Evolutionary conservation across 1,140 invertebrate species (phyloP), one percentile per base, ranked within the genome.

Genomic region (Stegodyphus dumicola): DNA sequence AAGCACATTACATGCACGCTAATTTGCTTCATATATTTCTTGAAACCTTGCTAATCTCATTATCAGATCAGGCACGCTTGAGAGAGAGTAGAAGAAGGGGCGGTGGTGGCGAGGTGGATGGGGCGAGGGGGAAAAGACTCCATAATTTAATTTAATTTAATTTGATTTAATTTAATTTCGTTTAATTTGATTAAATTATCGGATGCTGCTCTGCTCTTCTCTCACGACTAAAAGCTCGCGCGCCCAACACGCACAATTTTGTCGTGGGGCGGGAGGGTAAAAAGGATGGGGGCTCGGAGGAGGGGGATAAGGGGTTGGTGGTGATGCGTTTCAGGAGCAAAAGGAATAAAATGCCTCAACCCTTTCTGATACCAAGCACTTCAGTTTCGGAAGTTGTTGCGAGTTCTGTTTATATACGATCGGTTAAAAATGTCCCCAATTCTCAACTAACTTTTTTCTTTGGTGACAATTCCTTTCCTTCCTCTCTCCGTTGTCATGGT

Each of bases 11-110:
- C 84, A 77, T 86, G 67, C 84, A 86, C 84, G 84, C 84, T 86
- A 86, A 86, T 86, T 86, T 86, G 84, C 84, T 86, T 86, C 84
- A 86, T 86, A 86, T 86, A 86, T 86, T 86, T 86, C 84, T 86
- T 86, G 84, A 86, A 86, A 86, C 75, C 84, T 74, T 73, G 76
- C 84, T 86, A 86, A 86, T 86, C 84, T 86, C 84, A 86, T 86
- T 86, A 86, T 71, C 75, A 78, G 84, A 86, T 86, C 84, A 86
- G 66, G 75, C 54, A 78, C 84, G 79, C 79, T 74, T 66, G 54
- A 85, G 81, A 85, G 81, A 64, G 81, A 53, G 70, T 53, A 53
- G 64, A 66, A 83, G 74, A 69, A 77, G 66, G 33, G 18, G 51
- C 9, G 66, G 18, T 48, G 53, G 71, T 48, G 60, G 15, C 15